Evolutionary conservation across 2,113 vertebrate species (phyloP).

Genomic region (Colaptes auratus): DNA sequence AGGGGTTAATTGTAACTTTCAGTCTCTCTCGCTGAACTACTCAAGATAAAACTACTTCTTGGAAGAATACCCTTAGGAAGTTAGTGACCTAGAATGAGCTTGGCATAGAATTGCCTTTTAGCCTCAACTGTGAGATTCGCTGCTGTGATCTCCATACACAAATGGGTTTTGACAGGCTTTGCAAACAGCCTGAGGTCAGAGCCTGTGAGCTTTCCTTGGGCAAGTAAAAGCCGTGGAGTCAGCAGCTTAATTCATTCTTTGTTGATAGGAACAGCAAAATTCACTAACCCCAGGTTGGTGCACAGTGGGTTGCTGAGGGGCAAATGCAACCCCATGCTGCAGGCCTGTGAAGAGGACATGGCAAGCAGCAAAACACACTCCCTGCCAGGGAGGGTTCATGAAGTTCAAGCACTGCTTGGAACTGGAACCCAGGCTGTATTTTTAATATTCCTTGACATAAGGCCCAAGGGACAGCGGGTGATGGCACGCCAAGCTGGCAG

Average conservation of each 20-base stretch:
- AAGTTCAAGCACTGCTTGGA: not conserved
- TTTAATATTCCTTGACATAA: not conserved
- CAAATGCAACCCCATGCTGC: not conserved
- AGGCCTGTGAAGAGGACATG: not conserved
- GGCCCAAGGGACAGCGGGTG: not conserved
- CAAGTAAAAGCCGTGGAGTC: not conserved
- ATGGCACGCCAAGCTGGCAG: not conserved
- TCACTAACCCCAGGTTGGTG: not conserved
- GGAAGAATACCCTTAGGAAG: constrained; percentile 64
- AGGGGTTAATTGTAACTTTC: constrained; percentile 23
- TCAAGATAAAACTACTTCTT: constrained; percentile 58
- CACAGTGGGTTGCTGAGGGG: not conserved
- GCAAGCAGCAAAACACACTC: not conserved
- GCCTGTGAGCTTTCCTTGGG: not conserved
- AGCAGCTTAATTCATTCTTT: not conserved
- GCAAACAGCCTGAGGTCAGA: constrained; percentile 27
- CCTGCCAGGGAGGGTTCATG: not conserved
- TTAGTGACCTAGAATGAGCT: constrained; percentile 65
- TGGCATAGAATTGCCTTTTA: constrained; percentile 58
- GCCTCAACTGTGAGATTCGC: constrained; percentile 5
- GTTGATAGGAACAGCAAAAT: not conserved
- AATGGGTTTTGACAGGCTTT: constrained; percentile 55
- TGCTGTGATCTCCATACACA: not conserved
- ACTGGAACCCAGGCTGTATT: not conserved
- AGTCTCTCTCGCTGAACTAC: not conserved